These are phyloP conservation scores for Lepas anatifera DNA, from an alignment of 2,888 invertebrate species.

Conservation along the genomic window DNA sequence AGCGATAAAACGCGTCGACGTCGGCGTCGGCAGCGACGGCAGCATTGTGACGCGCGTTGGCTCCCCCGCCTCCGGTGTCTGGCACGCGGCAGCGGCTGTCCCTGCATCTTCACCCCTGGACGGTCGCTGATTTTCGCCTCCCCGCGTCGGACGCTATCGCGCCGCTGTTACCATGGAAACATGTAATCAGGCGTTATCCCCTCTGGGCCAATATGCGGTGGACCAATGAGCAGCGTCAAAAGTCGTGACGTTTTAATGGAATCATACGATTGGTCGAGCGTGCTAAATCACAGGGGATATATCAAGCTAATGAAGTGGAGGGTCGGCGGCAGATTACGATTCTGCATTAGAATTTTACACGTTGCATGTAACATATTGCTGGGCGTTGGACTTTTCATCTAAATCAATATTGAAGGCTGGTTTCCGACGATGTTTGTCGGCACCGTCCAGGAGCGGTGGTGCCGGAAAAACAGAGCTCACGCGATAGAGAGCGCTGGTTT, in stretches of 20 bases:
- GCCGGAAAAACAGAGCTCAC: too few species aligned
- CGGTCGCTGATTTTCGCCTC: constrained; percentile 2
- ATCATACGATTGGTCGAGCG: constrained; percentile 8
- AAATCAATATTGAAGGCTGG: not conserved
- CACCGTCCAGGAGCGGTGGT: not conserved
- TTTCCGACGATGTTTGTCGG: not conserved
- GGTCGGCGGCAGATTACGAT: not conserved
- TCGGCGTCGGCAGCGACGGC: too few species aligned
- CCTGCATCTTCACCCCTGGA: not conserved
- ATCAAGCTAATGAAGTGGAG: constrained; percentile 5
- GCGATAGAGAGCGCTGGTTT: too few species aligned
- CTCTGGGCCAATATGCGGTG: constrained; percentile 7
- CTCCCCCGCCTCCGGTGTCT: not conserved
- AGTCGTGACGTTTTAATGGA: constrained; percentile 10
- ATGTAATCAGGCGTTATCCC: constrained; percentile 10
- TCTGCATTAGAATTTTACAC: constrained; percentile 3
- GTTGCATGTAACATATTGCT: constrained; percentile 5
- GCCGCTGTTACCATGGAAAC: constrained; percentile 6
- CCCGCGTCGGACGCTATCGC: not conserved
- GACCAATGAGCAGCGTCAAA: constrained; percentile 9
- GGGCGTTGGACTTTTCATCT: not conserved
- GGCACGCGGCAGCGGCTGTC: not conserved
- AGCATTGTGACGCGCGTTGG: not conserved
- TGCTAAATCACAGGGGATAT: constrained; percentile 4
- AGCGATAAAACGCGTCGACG: not conserved